Conservation (phyloP, 2,797 vertebrate genomes). For the Harpagifer antarcticus region DNA sequence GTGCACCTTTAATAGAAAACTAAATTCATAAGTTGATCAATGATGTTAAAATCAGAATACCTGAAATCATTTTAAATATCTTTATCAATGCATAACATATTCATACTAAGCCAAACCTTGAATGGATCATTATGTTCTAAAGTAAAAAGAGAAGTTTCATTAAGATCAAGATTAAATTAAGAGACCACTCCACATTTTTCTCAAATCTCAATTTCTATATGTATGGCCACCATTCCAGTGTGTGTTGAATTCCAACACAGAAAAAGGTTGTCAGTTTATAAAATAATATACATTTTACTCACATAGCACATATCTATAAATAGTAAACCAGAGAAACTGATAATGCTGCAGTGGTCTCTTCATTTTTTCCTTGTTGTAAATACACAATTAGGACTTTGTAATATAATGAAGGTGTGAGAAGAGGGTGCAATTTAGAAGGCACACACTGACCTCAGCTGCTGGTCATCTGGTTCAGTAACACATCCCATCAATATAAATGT, state of each 20-base stretch:
- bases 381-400: neutral
- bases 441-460: neutral
- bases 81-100: neutral
- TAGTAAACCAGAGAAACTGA: too few relatives aligned
- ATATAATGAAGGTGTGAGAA: neutral
- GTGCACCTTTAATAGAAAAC: neutral
- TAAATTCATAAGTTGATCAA: neutral
- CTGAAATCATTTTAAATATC: neutral
- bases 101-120: neutral
- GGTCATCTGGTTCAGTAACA: constrained; percentile 2
- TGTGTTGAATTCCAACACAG: too few relatives aligned
- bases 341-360: too few relatives aligned
- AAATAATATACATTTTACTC: too few relatives aligned
- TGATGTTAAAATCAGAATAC: neutral
- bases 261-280: too few relatives aligned
- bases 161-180: too few relatives aligned
- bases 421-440: neutral
- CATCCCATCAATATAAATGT: constrained; percentile 20
- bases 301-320: too few relatives aligned
- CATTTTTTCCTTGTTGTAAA: too few relatives aligned
- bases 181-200: too few relatives aligned
- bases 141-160: neutral
- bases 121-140: too few relatives aligned
- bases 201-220: too few relatives aligned
- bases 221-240: too few relatives aligned